These are phyloP conservation scores for Gallinago paraguaiae DNA, from an alignment of 2,113 vertebrate genomes.

Conservation along the genomic window DNA sequence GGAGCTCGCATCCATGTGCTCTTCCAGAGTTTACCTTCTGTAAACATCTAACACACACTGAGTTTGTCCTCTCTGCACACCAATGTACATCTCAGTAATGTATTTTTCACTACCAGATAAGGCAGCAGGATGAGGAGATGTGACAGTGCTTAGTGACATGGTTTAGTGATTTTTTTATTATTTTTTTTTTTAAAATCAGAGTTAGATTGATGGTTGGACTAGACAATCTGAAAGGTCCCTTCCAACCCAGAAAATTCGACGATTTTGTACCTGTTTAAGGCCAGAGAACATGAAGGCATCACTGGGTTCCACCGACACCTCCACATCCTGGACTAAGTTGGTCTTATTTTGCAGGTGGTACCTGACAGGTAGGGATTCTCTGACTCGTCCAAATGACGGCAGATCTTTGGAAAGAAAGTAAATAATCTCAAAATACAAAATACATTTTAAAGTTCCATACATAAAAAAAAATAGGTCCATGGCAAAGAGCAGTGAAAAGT, in stretches of 20 bases:
- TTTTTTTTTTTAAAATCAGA: no score
- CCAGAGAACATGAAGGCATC: slow-evolving; percentile 99
- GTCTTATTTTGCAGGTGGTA: slow-evolving; percentile 95
- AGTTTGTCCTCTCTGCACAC: neutral
- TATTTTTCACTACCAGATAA: neutral
- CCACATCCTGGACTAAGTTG: slow-evolving; percentile 90
- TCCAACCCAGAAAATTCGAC: neutral
- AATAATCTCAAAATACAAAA: neutral
- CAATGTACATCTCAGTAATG: fast-evolving
- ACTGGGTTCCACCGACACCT: slow-evolving; percentile 93
- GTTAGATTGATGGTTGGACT: no score
- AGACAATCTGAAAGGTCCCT: no score
- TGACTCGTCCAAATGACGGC: slow-evolving; percentile 91
- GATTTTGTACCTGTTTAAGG: slow-evolving; percentile 90
- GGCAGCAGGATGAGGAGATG: neutral
- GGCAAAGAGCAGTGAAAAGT: neutral
- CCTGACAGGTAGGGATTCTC: slow-evolving; percentile 91
- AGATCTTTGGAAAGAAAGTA: slow-evolving; percentile 79
- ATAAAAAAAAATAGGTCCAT: neutral
- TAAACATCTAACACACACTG: neutral
- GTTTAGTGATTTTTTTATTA: no score
- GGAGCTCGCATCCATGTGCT: neutral
- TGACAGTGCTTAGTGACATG: neutral
- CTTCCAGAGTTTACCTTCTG: neutral
- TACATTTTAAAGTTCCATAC: neutral